Base-by-base conservation (phyloP, 2,888 invertebrate species). In the Ophion ellenae region DNA sequence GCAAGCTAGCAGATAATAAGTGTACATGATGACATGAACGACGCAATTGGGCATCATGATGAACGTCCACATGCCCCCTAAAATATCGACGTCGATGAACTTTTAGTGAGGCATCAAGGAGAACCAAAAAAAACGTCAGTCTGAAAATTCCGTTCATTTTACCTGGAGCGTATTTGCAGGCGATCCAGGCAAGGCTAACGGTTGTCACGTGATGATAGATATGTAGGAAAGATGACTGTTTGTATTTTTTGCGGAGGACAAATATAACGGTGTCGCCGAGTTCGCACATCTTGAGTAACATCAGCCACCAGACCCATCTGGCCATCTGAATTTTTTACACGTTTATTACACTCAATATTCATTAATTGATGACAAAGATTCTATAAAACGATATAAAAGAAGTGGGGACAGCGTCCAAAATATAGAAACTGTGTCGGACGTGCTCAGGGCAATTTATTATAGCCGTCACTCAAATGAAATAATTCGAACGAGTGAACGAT, bases 21-120 rank as follows among this genome's bases (percentile, higher is more conserved):
- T 95, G 92, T 97, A 97, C 97, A 97, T 97, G n/a, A 97, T 92
- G 4, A 97, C 95, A 90, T 97, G 97, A 2, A 97, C 95, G 0
- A 95, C 93, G 73, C 95, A 96, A 92, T 97, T 97, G 71, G 97
- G 90, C 93, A 96, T 94, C 0, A 96, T 95, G 0, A 96, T 95
- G 91, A 96, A 96, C 0, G 96, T 95, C 63, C 96, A 95, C 93
- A 96, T 95, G 24, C 96, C 96, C 90, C 97, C 97, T 97, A 94
- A 67, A 92, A 73, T 20, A 80, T 45, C 17, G 36, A 78, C 61
- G 74, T 45, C 67, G 20, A 53, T n/a, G 59, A 59, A 59, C 59
- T 57, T 24, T 28, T 11, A 24, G 59, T 36, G 73, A 64, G 10
- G 32, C n/a, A 57, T 40, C 67, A n/a, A 40, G 10, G 17, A 24